These are phyloP conservation scores for Sander vitreus DNA, from an alignment of 2,113 vertebrate species.

Conservation along the genomic window DNA sequence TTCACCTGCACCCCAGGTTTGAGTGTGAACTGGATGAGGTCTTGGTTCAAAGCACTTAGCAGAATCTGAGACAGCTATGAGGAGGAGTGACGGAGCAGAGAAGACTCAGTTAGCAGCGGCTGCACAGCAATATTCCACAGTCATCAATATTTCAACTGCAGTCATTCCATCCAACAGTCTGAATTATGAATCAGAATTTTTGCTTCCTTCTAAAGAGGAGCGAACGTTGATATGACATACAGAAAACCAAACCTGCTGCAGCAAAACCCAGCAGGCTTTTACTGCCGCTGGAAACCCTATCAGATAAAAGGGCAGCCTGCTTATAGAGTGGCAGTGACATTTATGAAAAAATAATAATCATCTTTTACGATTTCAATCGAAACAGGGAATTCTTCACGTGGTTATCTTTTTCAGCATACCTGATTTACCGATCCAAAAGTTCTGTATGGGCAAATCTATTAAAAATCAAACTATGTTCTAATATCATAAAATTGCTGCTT, in stretches of 20 bases:
- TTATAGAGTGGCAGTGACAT: constrained; percentile 53
- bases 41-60: constrained; percentile 82
- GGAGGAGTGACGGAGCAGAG: constrained; percentile 61
- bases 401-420: not conserved
- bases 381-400: constrained; percentile 10
- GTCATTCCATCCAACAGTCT: constrained; percentile 74
- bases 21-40: constrained; percentile 80
- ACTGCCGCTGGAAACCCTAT: constrained; percentile 23
- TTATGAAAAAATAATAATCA: constrained; percentile 30
- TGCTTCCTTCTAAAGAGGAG: constrained; percentile 73
- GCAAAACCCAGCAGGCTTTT: constrained; percentile 23
- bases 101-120: constrained; percentile 55
- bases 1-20: constrained; percentile 77
- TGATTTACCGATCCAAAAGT: constrained; percentile 34
- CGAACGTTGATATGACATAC: constrained; percentile 73
- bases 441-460: constrained; percentile 39
- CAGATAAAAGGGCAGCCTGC: constrained; percentile 61
- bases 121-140: constrained; percentile 64
- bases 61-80: constrained; percentile 78
- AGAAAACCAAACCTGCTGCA: constrained; percentile 53
- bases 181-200: constrained; percentile 78
- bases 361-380: constrained; percentile 31
- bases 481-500: constrained; percentile 61
- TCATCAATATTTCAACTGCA: constrained; percentile 81
- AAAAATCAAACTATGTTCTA: constrained; percentile 63